These are phyloP conservation scores for Phylloscopus trochilus DNA, from an alignment of 2,113 vertebrate species.

Conservation along the genomic window DNA sequence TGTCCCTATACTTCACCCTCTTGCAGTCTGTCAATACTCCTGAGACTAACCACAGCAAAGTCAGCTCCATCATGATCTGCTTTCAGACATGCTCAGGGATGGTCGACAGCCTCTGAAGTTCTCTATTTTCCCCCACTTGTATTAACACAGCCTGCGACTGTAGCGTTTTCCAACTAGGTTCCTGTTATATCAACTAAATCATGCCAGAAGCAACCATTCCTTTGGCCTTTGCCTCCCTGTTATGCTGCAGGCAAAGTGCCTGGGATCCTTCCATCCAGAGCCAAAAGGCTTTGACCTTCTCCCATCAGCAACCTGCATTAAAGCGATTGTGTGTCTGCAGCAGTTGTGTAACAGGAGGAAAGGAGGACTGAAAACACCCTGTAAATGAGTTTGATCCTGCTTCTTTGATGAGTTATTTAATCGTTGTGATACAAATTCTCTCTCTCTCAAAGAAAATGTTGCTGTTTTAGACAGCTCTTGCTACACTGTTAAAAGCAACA, in stretches of 20 bases:
- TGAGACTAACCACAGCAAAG: background rate
- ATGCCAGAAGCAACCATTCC: background rate
- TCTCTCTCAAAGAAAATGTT: background rate
- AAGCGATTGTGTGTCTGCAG: background rate
- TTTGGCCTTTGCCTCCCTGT: background rate
- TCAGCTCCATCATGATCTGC: background rate
- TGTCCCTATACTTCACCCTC: background rate
- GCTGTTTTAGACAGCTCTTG: background rate
- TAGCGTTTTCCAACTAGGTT: background rate
- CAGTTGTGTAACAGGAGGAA: background rate
- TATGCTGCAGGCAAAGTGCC: background rate
- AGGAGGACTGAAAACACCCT: background rate
- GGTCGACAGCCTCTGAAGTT: fast-evolving
- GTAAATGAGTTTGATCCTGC: background rate
- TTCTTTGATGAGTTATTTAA: background rate
- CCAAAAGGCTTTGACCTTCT: background rate
- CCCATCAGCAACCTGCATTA: background rate
- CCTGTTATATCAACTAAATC: background rate
- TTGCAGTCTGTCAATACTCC: fast-evolving
- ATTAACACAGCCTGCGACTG: background rate
- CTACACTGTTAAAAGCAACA: background rate
- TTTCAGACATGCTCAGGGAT: background rate
- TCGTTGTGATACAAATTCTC: background rate
- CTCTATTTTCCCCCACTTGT: too few relatives aligned
- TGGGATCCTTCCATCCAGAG: background rate